Percentiles rank a stretch among this genome's conserved stretches.
These are phyloP conservation scores for Gastracanthus pulcherrimus DNA, from an alignment of 2,888 invertebrate genomes.

Conservation along the genomic window DNA sequence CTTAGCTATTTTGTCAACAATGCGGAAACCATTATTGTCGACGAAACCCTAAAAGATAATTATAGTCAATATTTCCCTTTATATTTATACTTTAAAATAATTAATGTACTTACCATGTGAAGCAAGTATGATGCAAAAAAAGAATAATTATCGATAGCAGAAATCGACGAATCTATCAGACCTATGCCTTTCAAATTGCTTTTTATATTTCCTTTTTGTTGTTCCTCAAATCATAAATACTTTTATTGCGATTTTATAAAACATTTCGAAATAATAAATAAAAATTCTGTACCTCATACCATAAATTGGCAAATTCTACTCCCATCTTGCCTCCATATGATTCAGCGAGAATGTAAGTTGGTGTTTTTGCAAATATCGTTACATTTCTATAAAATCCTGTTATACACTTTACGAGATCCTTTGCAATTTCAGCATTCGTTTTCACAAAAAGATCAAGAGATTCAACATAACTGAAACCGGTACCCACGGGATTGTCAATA, in stretches of 20 bases:
- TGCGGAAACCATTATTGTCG: constrained; percentile 23
- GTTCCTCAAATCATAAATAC: constrained; percentile 47
- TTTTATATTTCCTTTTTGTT: constrained; percentile 62
- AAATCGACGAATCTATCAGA: constrained; percentile 68
- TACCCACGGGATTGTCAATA: constrained; percentile 94
- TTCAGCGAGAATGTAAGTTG: constrained; percentile 92
- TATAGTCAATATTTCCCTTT: neutral
- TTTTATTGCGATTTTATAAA: neutral
- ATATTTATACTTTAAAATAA: neutral
- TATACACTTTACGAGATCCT: constrained; percentile 87
- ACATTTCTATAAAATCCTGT: constrained; percentile 84
- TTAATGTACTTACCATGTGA: constrained; percentile 22
- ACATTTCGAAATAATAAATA: neutral
- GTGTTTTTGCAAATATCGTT: constrained; percentile 85
- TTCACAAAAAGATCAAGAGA: constrained; percentile 78
- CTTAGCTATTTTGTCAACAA: constrained; percentile 31
- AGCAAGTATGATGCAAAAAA: constrained; percentile 65
- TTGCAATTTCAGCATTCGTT: constrained; percentile 83
- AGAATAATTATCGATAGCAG: constrained; percentile 67
- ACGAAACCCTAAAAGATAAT: constrained; percentile 37
- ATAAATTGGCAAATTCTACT: constrained; percentile 85
- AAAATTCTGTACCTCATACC: constrained; percentile 78
- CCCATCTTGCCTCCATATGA: constrained; percentile 97
- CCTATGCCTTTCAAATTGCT: constrained; percentile 69
- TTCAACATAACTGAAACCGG: constrained; percentile 91